Evolutionary conservation across 2,888 invertebrate genomes (phyloP).

Genomic region (Agrotis segetum): DNA sequence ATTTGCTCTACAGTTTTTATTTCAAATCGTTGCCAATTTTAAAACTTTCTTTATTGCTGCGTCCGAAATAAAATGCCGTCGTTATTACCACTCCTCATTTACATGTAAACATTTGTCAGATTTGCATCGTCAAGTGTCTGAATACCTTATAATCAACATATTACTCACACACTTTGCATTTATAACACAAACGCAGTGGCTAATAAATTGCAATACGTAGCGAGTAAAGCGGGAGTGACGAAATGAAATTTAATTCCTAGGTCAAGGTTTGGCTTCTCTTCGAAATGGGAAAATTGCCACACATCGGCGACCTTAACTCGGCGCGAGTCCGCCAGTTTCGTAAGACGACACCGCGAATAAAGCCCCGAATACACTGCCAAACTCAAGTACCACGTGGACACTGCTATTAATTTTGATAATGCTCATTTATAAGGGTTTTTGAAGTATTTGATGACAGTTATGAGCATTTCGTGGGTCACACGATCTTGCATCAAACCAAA

Average conservation of each 20-base stretch:
- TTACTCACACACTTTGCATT: slow-evolving; percentile 42
- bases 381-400: slow-evolving; percentile 46
- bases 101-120: slow-evolving; percentile 41
- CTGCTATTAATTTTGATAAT: slow-evolving; percentile 26
- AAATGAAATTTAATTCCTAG: slow-evolving; percentile 88
- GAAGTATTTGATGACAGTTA: slow-evolving; percentile 25
- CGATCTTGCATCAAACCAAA: slow-evolving; percentile 41
- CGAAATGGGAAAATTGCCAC: slow-evolving; percentile 91
- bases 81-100: slow-evolving; percentile 22
- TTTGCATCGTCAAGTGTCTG: slow-evolving; percentile 43
- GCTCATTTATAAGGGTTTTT: slow-evolving; percentile 39
- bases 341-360: slow-evolving; percentile 78
- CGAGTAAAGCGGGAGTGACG: slow-evolving; percentile 78
- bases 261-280: slow-evolving; percentile 89
- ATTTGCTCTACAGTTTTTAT: slow-evolving; percentile 13
- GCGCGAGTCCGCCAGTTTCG: slow-evolving; percentile 83
- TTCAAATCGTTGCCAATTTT: slow-evolving; percentile 37
- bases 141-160: slow-evolving; percentile 36
- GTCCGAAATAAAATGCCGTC: slow-evolving; percentile 27
- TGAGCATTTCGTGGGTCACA: slow-evolving; percentile 40
- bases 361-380: slow-evolving; percentile 70
- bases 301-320: slow-evolving; percentile 87
- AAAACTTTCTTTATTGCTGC: slow-evolving; percentile 40
- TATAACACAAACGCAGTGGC: slow-evolving; percentile 57
- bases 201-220: slow-evolving; percentile 78